These are phyloP conservation scores for Parauchenoglanis punctatus DNA, from an alignment of 2,797 vertebrate genomes.

Conservation along the genomic window DNA sequence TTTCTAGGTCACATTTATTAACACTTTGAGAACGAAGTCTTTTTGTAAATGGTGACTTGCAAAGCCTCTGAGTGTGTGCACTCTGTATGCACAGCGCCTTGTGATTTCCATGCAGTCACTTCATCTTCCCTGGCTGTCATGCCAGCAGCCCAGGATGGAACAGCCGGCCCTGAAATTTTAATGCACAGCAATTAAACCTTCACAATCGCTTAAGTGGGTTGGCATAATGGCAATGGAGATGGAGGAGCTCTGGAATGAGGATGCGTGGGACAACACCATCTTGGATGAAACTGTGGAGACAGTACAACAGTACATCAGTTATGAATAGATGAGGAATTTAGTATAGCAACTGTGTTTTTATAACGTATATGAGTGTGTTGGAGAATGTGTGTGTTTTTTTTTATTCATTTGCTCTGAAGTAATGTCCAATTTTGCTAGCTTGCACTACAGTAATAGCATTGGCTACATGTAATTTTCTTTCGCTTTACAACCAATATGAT, in stretches of 20 bases:
- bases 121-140: slow-evolving; percentile 52
- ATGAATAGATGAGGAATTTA: neutral
- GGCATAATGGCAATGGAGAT: slow-evolving; percentile 41
- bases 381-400: neutral
- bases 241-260: slow-evolving; percentile 37
- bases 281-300: slow-evolving; percentile 9
- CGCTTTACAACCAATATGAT: neutral
- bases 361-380: neutral
- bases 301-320: neutral
- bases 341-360: neutral
- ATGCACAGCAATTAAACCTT: slow-evolving; percentile 61
- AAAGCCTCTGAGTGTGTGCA: slow-evolving; percentile 27
- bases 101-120: slow-evolving; percentile 38
- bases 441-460: neutral
- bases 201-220: slow-evolving; percentile 53
- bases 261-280: neutral
- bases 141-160: slow-evolving; percentile 42
- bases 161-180: slow-evolving; percentile 58
- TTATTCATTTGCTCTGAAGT: neutral
- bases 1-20: neutral
- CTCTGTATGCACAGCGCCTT: slow-evolving; percentile 38
- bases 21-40: neutral
- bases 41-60: neutral
- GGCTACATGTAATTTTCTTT: neutral
- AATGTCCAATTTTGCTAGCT: neutral